Evolutionary conservation across 2,113 vertebrate genomes (phyloP), one percentile per base, ranked within the genome.

Genomic region (Meleagris gallopavo): DNA sequence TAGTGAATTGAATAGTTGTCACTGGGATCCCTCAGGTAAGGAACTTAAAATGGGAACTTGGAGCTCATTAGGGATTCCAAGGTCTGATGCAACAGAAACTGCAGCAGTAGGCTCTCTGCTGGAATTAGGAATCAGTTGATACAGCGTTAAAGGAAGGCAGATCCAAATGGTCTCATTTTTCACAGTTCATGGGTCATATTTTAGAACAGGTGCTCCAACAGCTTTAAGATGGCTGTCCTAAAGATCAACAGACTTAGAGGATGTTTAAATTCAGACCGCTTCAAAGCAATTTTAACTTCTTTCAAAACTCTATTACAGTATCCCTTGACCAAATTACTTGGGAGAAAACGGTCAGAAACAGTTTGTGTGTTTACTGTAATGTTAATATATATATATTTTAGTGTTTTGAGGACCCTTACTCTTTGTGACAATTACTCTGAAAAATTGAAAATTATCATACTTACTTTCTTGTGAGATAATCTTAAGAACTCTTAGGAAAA

Each of bases 201-300:
- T 64, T 34, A 40, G 57, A 65, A 32, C 18, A 79, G 69, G 25
- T 64, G 54, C 58, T 92, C 86, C 80, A 94, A 90, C 54, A 80
- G 41, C 66, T 80, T 89, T 92, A 81, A 77, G 52, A 76, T 67
- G 38, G 36, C 5, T 9, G 81, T 52, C 72, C 40, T 86, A 74
- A 64, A 74, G 57, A 70, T n/a, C 41, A 54, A 13, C 54, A 66
- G 69, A 81, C 29, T 69, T 58, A 71, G 62, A 72, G 22, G 32
- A 55, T 22, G 58, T 93, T 96, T 60, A 57, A 89, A 91, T 60
- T 85, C 84, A 94, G 70, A 91, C 55, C 20, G 60, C 46, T 64
- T 66, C 27, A 69, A 75, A 87, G 61, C 25, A 52, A 85, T 86
- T 82, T 83, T n/a, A 86, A 45, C 3, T 41, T 69, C 76, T 84